Conservation (phyloP, 1,140 invertebrate species). For the Drosophila nigrodunni region DNA sequence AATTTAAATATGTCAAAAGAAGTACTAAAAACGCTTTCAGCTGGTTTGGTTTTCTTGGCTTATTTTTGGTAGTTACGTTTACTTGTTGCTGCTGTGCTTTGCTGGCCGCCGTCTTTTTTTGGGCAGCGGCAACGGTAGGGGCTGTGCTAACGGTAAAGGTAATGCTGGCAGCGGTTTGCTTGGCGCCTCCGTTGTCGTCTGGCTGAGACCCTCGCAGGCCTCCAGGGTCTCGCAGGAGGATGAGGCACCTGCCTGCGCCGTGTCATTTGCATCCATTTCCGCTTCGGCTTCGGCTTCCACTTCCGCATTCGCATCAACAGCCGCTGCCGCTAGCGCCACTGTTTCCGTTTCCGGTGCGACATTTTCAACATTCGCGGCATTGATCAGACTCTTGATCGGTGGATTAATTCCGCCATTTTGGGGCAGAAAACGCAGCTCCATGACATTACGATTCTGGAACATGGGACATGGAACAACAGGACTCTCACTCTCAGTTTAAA, state of each 20-base stretch:
- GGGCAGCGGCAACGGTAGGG: conserved; percentile 68
- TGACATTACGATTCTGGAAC: conserved; percentile 84
- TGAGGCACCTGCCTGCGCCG: conserved; percentile 50
- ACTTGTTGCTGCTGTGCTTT: conserved; percentile 49
- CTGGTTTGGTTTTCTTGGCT: conserved; percentile 42
- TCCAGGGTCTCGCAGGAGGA: conserved; percentile 81
- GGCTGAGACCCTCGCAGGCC: conserved; percentile 68
- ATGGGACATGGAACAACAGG: conserved; percentile 47
- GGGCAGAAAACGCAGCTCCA: conserved; percentile 84
- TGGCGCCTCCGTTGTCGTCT: conserved; percentile 51
- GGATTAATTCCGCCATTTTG: conserved; percentile 28
- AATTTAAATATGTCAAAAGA: too few species aligned
- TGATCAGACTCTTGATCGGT: conserved; percentile 14
- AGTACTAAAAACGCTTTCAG: conserved; percentile 57
- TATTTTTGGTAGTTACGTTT: conserved; percentile 51
- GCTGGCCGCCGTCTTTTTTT: conserved; percentile 54
- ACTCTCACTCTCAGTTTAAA: conserved; percentile 53
- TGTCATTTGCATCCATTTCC: conserved; percentile 5
- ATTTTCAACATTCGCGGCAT: conserved; percentile 11
- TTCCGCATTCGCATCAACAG: conserved; percentile 10
- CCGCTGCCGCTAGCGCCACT: background rate
- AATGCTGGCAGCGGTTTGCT: conserved; percentile 76
- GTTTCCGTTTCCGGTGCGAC: background rate
- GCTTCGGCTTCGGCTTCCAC: conserved; percentile 15
- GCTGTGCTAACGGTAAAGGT: conserved; percentile 71